A percentile compares a stretch with the other conserved stretches of the same genome.
These are phyloP conservation scores for Loris lydekkerianus DNA, from an alignment of 2,797 vertebrate genomes.

Conservation along the genomic window DNA sequence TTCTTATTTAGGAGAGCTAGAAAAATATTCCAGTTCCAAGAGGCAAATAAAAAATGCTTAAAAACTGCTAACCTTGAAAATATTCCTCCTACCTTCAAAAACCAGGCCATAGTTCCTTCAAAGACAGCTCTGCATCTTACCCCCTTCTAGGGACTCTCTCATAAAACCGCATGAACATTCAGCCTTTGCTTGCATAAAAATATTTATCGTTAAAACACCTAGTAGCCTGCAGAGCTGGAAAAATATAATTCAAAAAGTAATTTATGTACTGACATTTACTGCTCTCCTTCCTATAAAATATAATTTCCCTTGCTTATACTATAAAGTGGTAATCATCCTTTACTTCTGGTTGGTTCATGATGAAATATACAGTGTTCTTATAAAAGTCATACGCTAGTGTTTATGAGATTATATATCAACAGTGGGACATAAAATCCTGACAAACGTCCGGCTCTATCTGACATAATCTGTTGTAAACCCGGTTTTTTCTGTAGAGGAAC, in stretches of 20 bases:
- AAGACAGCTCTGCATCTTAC: fast-evolving
- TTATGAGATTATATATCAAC: neutral
- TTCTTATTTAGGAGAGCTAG: neutral
- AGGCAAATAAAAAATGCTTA: neutral
- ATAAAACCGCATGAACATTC: neutral
- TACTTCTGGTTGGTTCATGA: neutral
- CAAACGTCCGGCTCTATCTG: neutral
- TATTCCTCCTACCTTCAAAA: neutral
- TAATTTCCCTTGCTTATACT: slow-evolving; percentile 41
- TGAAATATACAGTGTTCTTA: slow-evolving; percentile 35
- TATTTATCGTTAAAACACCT: neutral
- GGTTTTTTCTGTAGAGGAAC: neutral
- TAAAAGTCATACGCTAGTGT: neutral
- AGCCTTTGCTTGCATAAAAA: neutral
- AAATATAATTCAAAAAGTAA: slow-evolving; percentile 46
- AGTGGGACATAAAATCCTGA: neutral
- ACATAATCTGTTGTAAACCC: neutral
- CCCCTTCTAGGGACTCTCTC: neutral
- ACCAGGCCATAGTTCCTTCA: neutral
- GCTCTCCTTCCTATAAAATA: neutral
- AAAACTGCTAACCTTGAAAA: neutral
- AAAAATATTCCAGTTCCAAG: neutral
- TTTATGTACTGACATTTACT: slow-evolving; percentile 1
- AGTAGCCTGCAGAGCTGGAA: neutral
- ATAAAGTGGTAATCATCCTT: neutral